A percentile compares a stretch with the other conserved stretches of the same genome.
Evolutionary conservation across 1,140 invertebrate species (phyloP).

Genomic region (Ladona fulva): DNA sequence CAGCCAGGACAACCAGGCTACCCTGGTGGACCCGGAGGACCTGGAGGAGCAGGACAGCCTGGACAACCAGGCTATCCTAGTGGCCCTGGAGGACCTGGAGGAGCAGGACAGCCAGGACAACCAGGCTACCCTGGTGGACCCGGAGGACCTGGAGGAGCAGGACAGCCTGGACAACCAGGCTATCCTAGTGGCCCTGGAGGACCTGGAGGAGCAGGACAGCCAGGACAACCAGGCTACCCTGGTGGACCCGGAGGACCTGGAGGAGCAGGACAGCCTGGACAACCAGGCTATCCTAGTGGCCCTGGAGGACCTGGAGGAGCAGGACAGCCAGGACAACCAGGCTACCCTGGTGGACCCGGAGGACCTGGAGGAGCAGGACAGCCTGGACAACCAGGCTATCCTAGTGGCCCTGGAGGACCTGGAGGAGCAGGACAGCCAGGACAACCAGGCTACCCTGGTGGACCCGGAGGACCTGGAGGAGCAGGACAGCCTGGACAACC

Average conservation of each 20-base stretch:
- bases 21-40: no score
- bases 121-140: slow-evolving; percentile 22
- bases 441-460: background rate
- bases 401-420: no score
- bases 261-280: background rate
- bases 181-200: slow-evolving; percentile 24
- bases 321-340: slow-evolving; percentile 12
- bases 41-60: slow-evolving; percentile 14
- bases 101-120: slow-evolving; percentile 20
- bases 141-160: slow-evolving; percentile 24
- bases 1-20: background rate
- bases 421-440: slow-evolving; percentile 11
- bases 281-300: background rate
- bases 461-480: slow-evolving; percentile 14
- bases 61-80: background rate
- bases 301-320: background rate
- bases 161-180: slow-evolving; percentile 23
- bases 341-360: background rate
- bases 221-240: background rate
- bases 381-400: background rate
- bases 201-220: slow-evolving; percentile 11
- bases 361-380: slow-evolving; percentile 15
- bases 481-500: slow-evolving; percentile 23
- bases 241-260: background rate
- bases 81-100: slow-evolving; percentile 13